phyloP scores from a whole-genome alignment of 2,888 invertebrate species.

The Oligia latruncula region DNA sequence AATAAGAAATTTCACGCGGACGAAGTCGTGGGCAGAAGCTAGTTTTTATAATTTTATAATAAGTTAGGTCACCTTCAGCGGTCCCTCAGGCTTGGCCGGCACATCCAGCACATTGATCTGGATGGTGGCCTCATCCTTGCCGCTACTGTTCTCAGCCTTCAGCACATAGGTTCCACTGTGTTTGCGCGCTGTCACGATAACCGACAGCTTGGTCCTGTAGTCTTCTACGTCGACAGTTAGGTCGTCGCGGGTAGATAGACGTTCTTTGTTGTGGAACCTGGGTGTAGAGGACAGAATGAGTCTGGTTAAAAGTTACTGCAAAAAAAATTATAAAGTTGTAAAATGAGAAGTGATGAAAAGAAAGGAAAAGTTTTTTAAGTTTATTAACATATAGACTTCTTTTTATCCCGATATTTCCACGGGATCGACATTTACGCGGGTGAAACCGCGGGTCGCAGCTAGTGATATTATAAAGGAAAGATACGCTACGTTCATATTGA shows the following conservation, averaged over 20 bases:
- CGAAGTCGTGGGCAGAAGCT: too few species aligned
- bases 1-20: too few species aligned
- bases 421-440: too few species aligned
- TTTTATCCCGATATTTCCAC: too few species aligned
- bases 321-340: too few species aligned
- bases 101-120: slow-evolving; percentile 96
- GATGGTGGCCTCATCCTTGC: slow-evolving; percentile 96
- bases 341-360: too few species aligned
- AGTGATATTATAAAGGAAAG: too few species aligned
- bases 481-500: too few species aligned
- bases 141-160: slow-evolving; percentile 97
- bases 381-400: too few species aligned
- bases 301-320: not conserved
- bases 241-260: slow-evolving; percentile 92
- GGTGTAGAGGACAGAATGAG: rapidly evolving
- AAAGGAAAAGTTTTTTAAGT: too few species aligned
- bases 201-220: slow-evolving; percentile 95
- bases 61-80: slow-evolving; percentile 91
- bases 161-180: slow-evolving; percentile 96
- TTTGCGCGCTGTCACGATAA: slow-evolving; percentile 93
- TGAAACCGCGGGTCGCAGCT: too few species aligned
- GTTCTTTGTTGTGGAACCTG: slow-evolving; percentile 95
- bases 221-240: slow-evolving; percentile 94
- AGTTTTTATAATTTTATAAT: not conserved
- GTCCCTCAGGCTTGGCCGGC: slow-evolving; percentile 98